Evolutionary conservation across 2,113 vertebrate species (phyloP).

Genomic region (Charadrius vociferus): DNA sequence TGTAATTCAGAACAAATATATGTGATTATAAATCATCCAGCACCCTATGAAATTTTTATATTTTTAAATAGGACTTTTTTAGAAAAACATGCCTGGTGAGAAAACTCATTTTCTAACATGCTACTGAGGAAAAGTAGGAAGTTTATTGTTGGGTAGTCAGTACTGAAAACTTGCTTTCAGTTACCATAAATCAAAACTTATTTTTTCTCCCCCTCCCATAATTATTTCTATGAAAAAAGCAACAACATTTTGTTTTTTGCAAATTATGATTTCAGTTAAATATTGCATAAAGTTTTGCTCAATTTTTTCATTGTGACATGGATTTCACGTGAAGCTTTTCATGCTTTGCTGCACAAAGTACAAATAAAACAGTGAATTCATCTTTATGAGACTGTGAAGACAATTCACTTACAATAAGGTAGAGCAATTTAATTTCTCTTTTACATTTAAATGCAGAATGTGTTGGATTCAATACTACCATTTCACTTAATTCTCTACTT

Average conservation of each 20-base stretch:
- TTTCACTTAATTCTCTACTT: not conserved
- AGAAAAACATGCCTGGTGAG: not conserved
- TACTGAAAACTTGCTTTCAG: not conserved
- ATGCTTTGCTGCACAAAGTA: not conserved
- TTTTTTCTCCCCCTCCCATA: not conserved
- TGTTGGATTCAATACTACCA: not conserved
- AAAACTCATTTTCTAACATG: not conserved
- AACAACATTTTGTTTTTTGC: not conserved
- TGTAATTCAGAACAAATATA: not conserved
- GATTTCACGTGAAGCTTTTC: not conserved
- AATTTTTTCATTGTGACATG: not conserved
- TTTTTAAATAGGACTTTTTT: not conserved
- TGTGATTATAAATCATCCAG: not conserved
- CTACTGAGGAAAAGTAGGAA: not conserved
- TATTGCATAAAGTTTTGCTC: not conserved
- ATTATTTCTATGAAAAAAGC: not conserved
- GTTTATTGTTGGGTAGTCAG: not conserved
- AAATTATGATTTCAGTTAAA: not conserved
- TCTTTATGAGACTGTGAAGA: not conserved
- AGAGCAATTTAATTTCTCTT: not conserved
- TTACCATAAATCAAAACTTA: not conserved
- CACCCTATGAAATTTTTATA: not conserved
- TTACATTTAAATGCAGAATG: not conserved
- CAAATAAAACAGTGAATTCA: not conserved
- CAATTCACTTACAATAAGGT: not conserved